Percentiles rank a stretch among this genome's conserved stretches.
Evolutionary conservation across 2,888 invertebrate genomes (phyloP).

Genomic region (Brassicogethes aeneus): DNA sequence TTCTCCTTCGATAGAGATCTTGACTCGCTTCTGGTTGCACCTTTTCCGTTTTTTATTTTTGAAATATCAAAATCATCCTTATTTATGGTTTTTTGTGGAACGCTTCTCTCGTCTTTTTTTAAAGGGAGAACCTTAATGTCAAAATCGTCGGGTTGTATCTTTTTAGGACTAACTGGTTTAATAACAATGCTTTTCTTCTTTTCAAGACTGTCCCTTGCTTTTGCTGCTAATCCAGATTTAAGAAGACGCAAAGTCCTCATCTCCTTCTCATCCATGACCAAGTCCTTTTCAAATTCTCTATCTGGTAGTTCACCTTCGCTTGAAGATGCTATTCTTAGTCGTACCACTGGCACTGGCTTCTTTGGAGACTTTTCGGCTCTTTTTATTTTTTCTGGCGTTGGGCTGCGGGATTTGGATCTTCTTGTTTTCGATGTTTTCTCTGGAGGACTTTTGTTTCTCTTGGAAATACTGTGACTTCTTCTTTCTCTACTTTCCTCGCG

Average conservation of each 20-base stretch:
- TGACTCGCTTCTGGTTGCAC: constrained; percentile 20
- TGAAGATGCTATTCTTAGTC: constrained; percentile 40
- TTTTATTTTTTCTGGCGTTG: constrained; percentile 11
- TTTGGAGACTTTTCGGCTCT: neutral
- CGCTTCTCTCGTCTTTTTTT: constrained; percentile 18
- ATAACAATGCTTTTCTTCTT: constrained; percentile 37
- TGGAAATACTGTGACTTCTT: too few relatives aligned
- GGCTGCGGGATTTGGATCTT: too few relatives aligned
- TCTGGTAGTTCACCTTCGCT: constrained; percentile 45
- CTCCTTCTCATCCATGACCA: constrained; percentile 57
- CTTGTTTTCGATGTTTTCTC: neutral
- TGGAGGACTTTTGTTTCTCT: too few relatives aligned
- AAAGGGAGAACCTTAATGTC: constrained; percentile 34
- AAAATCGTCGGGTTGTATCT: constrained; percentile 33
- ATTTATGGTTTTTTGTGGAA: constrained; percentile 13
- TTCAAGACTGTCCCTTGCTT: constrained; percentile 61
- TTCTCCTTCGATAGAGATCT: constrained; percentile 26
- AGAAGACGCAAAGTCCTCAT: constrained; percentile 56
- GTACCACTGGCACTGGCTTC: constrained; percentile 44
- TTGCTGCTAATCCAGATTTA: constrained; percentile 56
- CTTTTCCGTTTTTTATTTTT: constrained; percentile 11
- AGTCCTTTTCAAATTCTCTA: constrained; percentile 40
- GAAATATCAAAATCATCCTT: constrained; percentile 25
- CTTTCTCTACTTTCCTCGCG: too few relatives aligned
- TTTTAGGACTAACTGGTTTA: constrained; percentile 10